Percentiles rank a stretch among this genome's conserved stretches.
Evolutionary conservation across 2,113 vertebrate species (phyloP).

Genomic region (Phyllostomus discolor): DNA sequence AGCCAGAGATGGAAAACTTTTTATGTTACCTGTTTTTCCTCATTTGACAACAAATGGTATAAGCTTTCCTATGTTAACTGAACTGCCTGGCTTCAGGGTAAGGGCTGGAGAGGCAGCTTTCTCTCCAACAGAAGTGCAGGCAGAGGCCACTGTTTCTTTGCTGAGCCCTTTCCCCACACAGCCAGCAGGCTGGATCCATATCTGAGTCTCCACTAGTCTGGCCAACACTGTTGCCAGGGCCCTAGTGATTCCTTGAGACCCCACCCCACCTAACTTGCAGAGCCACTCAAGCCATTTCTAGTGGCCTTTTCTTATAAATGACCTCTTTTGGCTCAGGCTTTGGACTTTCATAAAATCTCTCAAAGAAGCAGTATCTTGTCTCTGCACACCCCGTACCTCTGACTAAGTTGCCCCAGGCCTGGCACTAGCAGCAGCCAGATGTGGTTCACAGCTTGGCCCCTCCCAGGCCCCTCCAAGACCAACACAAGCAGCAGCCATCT

Average conservation of each 20-base stretch:
- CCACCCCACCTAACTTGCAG: background rate
- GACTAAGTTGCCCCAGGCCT: background rate
- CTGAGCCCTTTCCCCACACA: background rate
- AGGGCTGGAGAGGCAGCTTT: background rate
- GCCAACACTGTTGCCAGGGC: background rate
- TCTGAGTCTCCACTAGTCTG: background rate
- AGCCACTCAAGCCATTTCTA: background rate
- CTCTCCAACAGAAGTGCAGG: background rate
- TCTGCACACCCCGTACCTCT: background rate
- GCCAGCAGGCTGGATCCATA: background rate
- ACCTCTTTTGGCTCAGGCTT: background rate
- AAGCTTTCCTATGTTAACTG: background rate
- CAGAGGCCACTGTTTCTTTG: background rate
- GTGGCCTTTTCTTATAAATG: background rate
- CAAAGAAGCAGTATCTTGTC: background rate
- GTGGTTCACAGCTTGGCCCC: background rate
- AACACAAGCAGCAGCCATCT: background rate
- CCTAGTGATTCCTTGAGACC: background rate
- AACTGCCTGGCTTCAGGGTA: background rate
- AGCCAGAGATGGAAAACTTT: background rate
- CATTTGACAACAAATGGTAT: background rate
- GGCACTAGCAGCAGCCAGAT: background rate
- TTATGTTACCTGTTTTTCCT: background rate
- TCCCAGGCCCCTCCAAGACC: background rate
- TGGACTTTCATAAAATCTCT: background rate